These are phyloP conservation scores for Porphyrio hochstetteri DNA, from an alignment of 2,113 vertebrate species.

Conservation along the genomic window DNA sequence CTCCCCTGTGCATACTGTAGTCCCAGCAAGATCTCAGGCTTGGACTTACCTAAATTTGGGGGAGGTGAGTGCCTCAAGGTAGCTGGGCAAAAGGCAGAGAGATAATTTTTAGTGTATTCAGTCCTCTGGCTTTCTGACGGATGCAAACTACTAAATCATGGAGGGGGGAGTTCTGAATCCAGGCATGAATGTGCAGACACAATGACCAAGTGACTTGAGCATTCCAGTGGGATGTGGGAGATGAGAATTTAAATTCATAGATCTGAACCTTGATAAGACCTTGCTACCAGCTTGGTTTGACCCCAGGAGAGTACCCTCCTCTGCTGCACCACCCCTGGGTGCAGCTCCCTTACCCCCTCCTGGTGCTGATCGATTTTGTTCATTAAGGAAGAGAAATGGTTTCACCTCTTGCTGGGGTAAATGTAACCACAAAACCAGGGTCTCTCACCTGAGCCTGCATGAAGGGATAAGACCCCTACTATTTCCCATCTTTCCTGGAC, in stretches of 20 bases:
- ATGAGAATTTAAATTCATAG: neutral
- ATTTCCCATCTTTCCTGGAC: neutral
- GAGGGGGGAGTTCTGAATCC: too few species aligned
- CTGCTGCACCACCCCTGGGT: neutral
- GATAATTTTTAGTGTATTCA: neutral
- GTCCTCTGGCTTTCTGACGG: neutral
- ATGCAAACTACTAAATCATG: neutral
- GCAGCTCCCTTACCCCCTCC: neutral
- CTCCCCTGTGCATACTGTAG: neutral
- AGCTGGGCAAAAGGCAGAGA: neutral
- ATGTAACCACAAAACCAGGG: neutral
- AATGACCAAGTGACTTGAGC: fast-evolving
- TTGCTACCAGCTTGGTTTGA: neutral
- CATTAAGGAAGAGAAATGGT: neutral
- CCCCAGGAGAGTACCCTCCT: neutral
- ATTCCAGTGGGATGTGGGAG: neutral
- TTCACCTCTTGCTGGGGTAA: neutral
- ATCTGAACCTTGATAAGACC: neutral
- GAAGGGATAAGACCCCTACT: neutral
- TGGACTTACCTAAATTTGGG: neutral
- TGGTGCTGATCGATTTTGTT: neutral
- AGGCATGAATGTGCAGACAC: neutral
- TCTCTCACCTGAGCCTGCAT: neutral
- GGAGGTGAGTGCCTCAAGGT: neutral
- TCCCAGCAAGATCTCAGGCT: neutral